These are phyloP conservation scores for Argyra leucocephala DNA, from an alignment of 2,888 invertebrate species.

Conservation along the genomic window DNA sequence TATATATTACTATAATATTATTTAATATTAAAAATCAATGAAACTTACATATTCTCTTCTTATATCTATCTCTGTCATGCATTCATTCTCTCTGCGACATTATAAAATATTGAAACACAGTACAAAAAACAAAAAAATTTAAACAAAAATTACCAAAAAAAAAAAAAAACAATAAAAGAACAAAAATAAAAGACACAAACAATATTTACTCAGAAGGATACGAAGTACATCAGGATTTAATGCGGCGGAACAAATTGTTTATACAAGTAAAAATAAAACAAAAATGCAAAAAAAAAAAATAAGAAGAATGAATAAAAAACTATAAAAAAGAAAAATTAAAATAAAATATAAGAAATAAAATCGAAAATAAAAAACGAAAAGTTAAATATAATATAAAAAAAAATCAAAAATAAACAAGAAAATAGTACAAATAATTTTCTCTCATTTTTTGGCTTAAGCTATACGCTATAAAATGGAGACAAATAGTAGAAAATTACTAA, in stretches of 20 bases:
- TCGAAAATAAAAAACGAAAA: too few relatives aligned
- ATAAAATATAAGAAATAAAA: too few relatives aligned
- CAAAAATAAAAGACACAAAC: background rate
- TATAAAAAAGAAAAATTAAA: background rate
- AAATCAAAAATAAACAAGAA: background rate
- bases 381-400: background rate
- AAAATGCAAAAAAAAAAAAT: background rate
- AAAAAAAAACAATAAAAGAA: background rate
- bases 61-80: background rate
- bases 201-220: background rate
- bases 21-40: conserved; percentile 2
- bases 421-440: background rate
- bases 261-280: background rate
- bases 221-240: background rate
- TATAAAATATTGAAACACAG: background rate
- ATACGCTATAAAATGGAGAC: background rate
- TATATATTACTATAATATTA: too few relatives aligned
- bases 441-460: background rate
- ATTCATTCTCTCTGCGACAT: background rate
- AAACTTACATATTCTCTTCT: background rate
- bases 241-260: conserved; percentile 6
- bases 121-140: background rate
- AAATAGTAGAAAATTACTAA: too few relatives aligned
- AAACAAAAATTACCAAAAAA: background rate
- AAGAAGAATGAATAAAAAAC: background rate